A percentile compares a stretch with the other conserved stretches of the same genome.
Evolutionary conservation across 2,113 vertebrate genomes (phyloP).

Genomic region (Pampusana beccarii): DNA sequence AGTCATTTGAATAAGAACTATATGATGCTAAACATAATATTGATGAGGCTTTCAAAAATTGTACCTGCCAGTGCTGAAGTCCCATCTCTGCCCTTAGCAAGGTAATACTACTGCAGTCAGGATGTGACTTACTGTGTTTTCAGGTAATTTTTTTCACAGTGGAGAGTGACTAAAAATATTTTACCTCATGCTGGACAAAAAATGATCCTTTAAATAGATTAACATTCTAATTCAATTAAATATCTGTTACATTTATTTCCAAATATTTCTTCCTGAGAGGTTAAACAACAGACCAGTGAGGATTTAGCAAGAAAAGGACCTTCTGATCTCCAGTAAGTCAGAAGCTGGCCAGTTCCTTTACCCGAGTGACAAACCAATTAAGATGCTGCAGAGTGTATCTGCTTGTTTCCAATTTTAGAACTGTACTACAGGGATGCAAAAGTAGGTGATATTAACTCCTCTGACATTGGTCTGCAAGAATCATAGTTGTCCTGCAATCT

Average conservation of each 20-base stretch:
- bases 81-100: neutral
- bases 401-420: constrained; percentile 74
- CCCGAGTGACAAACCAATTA: constrained; percentile 67
- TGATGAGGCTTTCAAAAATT: constrained; percentile 1
- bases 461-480: constrained; percentile 39
- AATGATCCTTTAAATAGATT: neutral
- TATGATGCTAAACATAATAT: neutral
- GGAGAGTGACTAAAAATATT: neutral
- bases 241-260: neutral
- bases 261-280: neutral
- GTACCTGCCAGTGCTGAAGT: neutral
- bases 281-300: neutral
- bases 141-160: neutral
- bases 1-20: neutral
- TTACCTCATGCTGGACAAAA: neutral
- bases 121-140: neutral
- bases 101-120: neutral
- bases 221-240: neutral
- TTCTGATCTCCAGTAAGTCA: neutral
- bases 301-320: neutral
- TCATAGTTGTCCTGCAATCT: neutral
- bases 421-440: constrained; percentile 29
- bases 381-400: constrained; percentile 32
- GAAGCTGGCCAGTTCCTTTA: constrained; percentile 36
- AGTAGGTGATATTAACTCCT: constrained; percentile 58